A percentile compares a stretch with the other conserved stretches of the same genome.
phyloP scores from a whole-genome alignment of 2,888 invertebrate species.

The Acanthopleura granulata region DNA sequence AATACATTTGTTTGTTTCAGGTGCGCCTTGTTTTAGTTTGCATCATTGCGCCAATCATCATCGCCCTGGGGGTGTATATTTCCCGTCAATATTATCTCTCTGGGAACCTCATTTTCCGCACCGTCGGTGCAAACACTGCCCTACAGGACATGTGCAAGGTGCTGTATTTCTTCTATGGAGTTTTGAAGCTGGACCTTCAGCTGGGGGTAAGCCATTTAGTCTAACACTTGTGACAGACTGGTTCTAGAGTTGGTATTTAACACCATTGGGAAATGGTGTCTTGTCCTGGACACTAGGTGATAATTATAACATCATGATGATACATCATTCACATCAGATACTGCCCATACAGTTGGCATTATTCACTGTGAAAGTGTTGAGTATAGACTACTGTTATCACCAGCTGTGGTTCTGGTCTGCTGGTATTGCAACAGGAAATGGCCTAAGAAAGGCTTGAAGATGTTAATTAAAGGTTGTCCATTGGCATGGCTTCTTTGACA shows the following conservation, averaged over 20 bases:
- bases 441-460: no score
- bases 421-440: no score
- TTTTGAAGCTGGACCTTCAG: conserved; percentile 63
- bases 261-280: no score
- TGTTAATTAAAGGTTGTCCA: no score
- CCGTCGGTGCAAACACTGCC: conserved; percentile 54
- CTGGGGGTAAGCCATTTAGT: conserved; percentile 49
- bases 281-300: no score
- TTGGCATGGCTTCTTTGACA: no score
- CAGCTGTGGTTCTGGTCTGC: no score
- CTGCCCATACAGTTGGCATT: no score
- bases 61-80: conserved; percentile 40
- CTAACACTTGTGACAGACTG: background rate
- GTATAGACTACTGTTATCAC: no score
- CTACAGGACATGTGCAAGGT: conserved; percentile 55
- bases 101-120: conserved; percentile 59
- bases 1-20: conserved; percentile 30
- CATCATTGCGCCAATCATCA: conserved; percentile 41
- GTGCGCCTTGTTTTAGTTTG: conserved; percentile 43
- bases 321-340: no score
- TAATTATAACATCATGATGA: no score
- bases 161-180: conserved; percentile 48
- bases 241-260: background rate
- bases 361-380: no score
- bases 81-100: conserved; percentile 48